A percentile compares a stretch with the other conserved stretches of the same genome.
Conservation (phyloP, 2,797 vertebrate genomes). For the Artibeus jamaicensis region DNA sequence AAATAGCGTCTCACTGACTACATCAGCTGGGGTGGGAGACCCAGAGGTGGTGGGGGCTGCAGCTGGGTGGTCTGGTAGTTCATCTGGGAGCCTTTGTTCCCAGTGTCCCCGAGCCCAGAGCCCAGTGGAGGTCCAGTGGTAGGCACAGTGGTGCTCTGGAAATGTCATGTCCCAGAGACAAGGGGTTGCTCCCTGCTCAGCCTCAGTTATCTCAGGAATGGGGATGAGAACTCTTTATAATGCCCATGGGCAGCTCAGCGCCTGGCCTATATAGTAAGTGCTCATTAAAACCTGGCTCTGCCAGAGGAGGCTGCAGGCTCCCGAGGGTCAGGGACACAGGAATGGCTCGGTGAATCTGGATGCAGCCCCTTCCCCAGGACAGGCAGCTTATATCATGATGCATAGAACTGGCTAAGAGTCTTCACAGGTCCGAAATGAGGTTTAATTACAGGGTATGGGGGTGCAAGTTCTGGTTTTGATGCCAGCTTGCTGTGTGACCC, state of each 20-base stretch:
- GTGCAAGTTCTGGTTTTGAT: neutral
- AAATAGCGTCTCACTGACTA: fast-evolving
- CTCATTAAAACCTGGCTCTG: neutral
- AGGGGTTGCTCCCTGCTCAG: neutral
- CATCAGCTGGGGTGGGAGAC: neutral
- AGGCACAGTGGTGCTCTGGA: neutral
- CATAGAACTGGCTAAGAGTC: neutral
- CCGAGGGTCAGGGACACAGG: neutral
- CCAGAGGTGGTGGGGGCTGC: fast-evolving
- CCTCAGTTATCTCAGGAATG: neutral
- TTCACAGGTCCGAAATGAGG: neutral
- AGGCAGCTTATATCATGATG: neutral
- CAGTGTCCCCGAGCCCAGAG: neutral
- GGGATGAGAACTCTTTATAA: neutral
- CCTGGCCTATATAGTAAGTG: neutral
- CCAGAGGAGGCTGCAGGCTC: neutral
- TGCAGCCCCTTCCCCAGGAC: neutral
- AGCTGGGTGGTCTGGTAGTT: neutral
- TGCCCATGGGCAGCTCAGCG: neutral
- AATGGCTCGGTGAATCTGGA: neutral
- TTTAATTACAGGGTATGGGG: neutral
- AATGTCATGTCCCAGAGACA: neutral
- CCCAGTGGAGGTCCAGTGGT: neutral
- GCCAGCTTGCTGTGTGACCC: neutral
- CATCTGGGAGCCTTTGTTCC: neutral